Percentiles rank a stretch among this genome's conserved stretches.
Evolutionary conservation across 2,113 vertebrate genomes (phyloP).

Genomic region (Natator depressus): DNA sequence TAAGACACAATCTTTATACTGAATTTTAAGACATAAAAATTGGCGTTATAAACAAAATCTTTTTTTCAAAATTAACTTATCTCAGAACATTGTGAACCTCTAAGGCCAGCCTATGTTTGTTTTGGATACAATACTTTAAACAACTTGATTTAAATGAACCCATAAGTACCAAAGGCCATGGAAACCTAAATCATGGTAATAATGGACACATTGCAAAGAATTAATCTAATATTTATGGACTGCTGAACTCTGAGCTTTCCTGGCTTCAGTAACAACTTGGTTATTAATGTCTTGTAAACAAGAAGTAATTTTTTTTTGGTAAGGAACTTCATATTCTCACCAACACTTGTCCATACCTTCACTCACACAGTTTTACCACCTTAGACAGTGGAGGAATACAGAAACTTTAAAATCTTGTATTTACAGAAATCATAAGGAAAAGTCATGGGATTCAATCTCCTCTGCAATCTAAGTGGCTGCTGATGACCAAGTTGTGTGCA

Average conservation of each 20-base stretch:
- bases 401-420: background rate
- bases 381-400: background rate
- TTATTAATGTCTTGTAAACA: background rate
- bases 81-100: background rate
- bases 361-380: background rate
- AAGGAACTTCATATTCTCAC: background rate
- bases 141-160: background rate
- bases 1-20: background rate
- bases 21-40: background rate
- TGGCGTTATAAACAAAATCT: background rate
- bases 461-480: background rate
- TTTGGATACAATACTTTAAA: background rate
- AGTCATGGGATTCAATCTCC: background rate
- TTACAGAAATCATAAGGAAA: background rate
- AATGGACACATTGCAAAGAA: background rate
- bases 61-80: background rate
- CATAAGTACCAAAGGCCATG: background rate
- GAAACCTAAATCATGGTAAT: background rate
- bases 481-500: background rate
- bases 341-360: background rate
- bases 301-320: background rate
- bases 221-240: background rate
- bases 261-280: background rate
- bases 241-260: background rate
- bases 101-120: background rate